These are phyloP conservation scores for Gallinago media DNA, from an alignment of 2,113 vertebrate species.

Conservation along the genomic window DNA sequence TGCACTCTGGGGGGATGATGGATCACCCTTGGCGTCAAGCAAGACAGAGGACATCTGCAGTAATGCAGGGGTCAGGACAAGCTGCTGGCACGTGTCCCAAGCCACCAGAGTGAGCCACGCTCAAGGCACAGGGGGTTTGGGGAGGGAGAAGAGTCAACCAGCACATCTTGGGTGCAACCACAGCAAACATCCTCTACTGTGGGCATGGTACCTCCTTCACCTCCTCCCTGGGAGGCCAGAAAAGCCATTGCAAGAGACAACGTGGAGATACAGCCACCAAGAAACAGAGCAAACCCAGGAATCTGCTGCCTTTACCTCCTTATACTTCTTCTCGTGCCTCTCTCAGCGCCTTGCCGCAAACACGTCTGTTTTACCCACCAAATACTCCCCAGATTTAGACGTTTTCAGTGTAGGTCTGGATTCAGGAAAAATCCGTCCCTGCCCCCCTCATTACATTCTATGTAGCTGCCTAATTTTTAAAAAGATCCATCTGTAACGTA, in stretches of 20 bases:
- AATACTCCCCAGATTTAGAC: background rate
- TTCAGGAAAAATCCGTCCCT: background rate
- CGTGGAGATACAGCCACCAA: fast-evolving
- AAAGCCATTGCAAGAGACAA: background rate
- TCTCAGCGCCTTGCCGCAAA: background rate
- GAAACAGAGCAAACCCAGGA: background rate
- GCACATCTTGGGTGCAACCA: background rate
- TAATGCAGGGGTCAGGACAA: background rate
- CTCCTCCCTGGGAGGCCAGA: background rate
- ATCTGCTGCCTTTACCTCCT: background rate
- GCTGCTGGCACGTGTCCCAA: fast-evolving
- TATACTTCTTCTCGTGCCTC: background rate
- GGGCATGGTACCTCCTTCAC: background rate
- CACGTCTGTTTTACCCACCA: background rate
- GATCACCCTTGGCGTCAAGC: background rate
- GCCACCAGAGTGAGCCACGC: fast-evolving
- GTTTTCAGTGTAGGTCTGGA: background rate
- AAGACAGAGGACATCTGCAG: background rate
- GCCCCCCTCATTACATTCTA: background rate
- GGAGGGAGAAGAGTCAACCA: background rate
- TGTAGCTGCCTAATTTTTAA: constrained; percentile 47
- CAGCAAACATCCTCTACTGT: fast-evolving
- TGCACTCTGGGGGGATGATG: background rate
- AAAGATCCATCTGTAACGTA: constrained; percentile 8
- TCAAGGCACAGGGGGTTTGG: fast-evolving